Base-by-base conservation (phyloP, 2,888 invertebrate genomes). In the Gandaritis pyraliata region DNA sequence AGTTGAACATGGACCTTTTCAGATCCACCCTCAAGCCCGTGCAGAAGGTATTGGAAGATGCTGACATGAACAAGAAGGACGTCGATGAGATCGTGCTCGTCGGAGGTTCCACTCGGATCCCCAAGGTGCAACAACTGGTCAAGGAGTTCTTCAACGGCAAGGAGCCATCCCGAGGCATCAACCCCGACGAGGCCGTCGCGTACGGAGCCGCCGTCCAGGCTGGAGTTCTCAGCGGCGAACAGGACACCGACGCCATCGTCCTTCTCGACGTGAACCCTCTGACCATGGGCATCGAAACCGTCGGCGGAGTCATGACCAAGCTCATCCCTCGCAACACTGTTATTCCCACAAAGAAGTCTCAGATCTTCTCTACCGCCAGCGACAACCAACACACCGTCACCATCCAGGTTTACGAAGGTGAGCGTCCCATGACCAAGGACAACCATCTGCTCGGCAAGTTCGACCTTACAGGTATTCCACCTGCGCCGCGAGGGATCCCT, bases 301-400 rank as follows among this genome's bases (percentile, higher is more conserved):
- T 99, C 51, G 99, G 99, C 69, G 99, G 99, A 72, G 99, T 99
- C 33, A 99, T 99, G 99, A 99, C 99, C 74, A 99, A 99, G 86
- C 94, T 99, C 58, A 99, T 99, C 83, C 97, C 98, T 57, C 94
- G 99, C 76, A 99, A 99, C 94, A 99, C 99, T 29, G 98, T 99
- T 69, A 99, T 99, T 80, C 99, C 99, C 33, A 99, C 99, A 56
- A 99, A 99, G 94, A 99, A 99, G 87, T 98, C 98, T 0, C 99
- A 99, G 91, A 98, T 99, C 83, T 99, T 99, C 95, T 98, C 99
- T 0, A 99, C 99, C 0, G 99, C 99, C 58, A 97, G 98, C 30
- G 99, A 99, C 87, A 99, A 99, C 90, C 99, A 99, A 87, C 98
- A 98, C 89, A 98, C 98, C 3, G 99, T 99, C 55, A 99, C 99